Base-by-base conservation (phyloP, 2,797 vertebrate species). In the Pseudopleuronectes americanus region DNA sequence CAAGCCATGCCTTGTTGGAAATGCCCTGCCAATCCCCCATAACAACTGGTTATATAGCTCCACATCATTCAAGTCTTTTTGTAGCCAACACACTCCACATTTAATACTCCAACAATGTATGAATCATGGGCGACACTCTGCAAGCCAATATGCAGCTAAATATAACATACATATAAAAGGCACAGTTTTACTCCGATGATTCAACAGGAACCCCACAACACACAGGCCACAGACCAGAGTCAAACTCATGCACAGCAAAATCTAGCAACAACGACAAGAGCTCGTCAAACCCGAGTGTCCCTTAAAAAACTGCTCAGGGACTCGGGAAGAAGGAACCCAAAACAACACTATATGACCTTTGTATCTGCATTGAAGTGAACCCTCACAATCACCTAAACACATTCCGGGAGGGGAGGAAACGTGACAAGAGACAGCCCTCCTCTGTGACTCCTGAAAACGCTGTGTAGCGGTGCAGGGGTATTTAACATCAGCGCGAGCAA, bases 1-100 rank as follows among this genome's bases (percentile, higher is more conserved):
- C 68, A 87, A 88, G 88, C 81, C 88, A 90, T 89, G 84, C 84
- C 77, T 78, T n/a, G 69, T 66, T 86, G 67, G 62, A 89, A 83
- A 80, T 59, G 55, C 62, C 70, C 72, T 52, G 57, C 31, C 57
- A 77, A 68, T 70, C 72, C 71, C 75, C 66, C 79, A 51, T 64
- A 80, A 48, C 64, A 77, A 74, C 71, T 74, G 36, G 7, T 68
- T 75, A 53, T 64, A 41, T 9, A 60, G 56, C 28, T 57, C 55
- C 14, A 57, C 17, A 24, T 66, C 41, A 53, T 38, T 81, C 21
- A 48, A 51, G 57, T 57, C 51, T 64, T 62, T 68, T 74, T 63
- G 31, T 14, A 62, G 53, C 52, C 2, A 21, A 51, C 54, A 22
- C 28, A 76, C 59, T 58, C 24, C n/a, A 68, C 14, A 62, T 64